Evolutionary conservation across 2,888 invertebrate species (phyloP).

Genomic region (Yponomeuta plumbellus): DNA sequence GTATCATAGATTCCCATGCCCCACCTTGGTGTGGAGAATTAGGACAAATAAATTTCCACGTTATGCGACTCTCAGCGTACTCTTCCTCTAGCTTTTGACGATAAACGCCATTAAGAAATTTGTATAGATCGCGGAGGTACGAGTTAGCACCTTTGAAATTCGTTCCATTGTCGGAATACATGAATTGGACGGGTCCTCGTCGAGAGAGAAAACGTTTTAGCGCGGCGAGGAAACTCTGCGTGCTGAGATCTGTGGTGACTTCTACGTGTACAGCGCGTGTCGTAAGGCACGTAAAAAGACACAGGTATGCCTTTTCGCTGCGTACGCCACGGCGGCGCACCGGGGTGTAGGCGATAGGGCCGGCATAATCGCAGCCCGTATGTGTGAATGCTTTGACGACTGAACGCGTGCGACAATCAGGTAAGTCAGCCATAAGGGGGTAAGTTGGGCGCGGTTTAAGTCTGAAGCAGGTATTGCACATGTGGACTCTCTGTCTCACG

Average conservation of each 20-base stretch:
- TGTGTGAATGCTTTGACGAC: neutral
- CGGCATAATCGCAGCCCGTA: neutral
- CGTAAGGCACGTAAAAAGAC: neutral
- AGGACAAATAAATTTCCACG: too few relatives aligned
- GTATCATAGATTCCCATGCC: too few relatives aligned
- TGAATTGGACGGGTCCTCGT: neutral
- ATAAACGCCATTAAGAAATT: too few relatives aligned
- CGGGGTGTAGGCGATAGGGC: neutral
- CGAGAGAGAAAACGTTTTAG: neutral
- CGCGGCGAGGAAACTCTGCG: neutral
- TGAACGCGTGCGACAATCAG: neutral
- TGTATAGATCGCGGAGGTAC: too few relatives aligned
- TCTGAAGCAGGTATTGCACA: neutral
- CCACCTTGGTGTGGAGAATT: too few relatives aligned
- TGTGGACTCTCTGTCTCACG: neutral
- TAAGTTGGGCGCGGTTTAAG: neutral
- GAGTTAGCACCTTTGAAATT: neutral
- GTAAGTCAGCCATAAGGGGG: constrained; percentile 2
- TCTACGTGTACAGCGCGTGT: neutral
- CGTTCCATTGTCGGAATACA: neutral
- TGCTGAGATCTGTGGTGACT: neutral
- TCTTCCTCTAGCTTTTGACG: constrained; percentile 10
- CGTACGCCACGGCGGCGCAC: neutral
- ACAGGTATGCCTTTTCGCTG: neutral
- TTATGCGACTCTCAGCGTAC: neutral